phyloP scores from a whole-genome alignment of 2,888 invertebrate species.

The Pachycephus smyrnensis region DNA sequence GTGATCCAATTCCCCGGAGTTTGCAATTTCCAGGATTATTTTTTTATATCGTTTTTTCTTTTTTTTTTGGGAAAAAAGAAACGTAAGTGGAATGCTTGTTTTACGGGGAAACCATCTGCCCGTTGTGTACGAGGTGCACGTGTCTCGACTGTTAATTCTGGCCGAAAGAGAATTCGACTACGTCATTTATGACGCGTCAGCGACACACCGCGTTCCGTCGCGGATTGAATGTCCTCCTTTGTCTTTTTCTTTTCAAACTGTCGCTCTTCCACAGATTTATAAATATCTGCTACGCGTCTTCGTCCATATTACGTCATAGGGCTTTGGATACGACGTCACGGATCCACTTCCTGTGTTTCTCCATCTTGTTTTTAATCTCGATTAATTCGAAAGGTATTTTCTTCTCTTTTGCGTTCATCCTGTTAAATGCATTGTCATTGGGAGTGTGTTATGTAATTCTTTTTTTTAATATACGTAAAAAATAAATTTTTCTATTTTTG shows the following conservation, averaged over 20 bases:
- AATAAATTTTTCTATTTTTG: not conserved
- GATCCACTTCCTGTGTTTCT: not conserved
- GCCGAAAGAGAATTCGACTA: not conserved
- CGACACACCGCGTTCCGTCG: not conserved
- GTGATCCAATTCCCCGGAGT: not conserved
- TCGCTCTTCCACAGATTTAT: not conserved
- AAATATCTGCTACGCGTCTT: not conserved
- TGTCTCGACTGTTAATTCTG: not conserved
- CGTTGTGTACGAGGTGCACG: not conserved
- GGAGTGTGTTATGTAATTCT: not conserved
- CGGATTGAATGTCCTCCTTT: not conserved
- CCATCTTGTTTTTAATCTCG: not conserved
- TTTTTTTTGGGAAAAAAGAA: not conserved
- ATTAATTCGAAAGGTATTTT: slow-evolving; percentile 22
- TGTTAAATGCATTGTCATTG: slow-evolving; percentile 12
- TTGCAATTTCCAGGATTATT: not conserved
- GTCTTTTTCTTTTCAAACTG: not conserved
- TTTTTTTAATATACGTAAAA: not conserved
- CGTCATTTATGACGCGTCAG: not conserved
- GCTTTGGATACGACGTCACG: not conserved
- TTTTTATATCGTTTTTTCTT: no score
- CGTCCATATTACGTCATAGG: not conserved
- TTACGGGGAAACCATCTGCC: not conserved
- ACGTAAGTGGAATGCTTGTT: not conserved
- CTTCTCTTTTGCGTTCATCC: slow-evolving; percentile 24